phyloP scores from a whole-genome alignment of 2,113 vertebrate genomes.

The Tenebrosternarchus preto region DNA sequence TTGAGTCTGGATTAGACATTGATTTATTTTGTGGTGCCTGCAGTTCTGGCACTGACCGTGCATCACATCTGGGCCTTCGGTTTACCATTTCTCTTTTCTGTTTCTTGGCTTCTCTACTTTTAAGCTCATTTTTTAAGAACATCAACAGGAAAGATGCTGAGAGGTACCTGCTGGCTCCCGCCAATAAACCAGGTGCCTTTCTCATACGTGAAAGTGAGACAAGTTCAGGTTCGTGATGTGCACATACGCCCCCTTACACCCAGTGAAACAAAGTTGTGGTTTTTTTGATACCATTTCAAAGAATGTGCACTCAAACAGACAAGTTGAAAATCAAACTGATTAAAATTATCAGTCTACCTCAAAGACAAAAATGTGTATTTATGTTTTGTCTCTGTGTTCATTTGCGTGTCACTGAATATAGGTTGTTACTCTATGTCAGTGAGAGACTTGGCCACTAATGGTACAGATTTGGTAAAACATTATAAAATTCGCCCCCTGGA shows the following conservation, averaged over 20 bases:
- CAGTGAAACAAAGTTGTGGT: slow-evolving; percentile 61
- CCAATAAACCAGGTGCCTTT: slow-evolving; percentile 45
- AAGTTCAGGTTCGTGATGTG: slow-evolving; percentile 22
- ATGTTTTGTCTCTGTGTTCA: not conserved
- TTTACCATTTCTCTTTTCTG: too few relatives aligned
- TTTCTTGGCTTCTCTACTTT: not conserved
- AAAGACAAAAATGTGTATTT: not conserved
- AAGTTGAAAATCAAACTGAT: slow-evolving; percentile 65
- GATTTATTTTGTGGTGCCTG: not conserved
- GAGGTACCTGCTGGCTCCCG: slow-evolving; percentile 37
- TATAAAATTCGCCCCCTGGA: slow-evolving; percentile 94
- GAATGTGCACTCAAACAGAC: slow-evolving; percentile 40
- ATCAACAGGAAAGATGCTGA: slow-evolving; percentile 43
- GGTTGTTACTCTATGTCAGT: slow-evolving; percentile 91
- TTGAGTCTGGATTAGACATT: too few relatives aligned
- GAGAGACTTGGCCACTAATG: slow-evolving; percentile 77
- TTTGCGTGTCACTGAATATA: slow-evolving; percentile 52
- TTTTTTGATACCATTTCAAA: not conserved
- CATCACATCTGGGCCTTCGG: not conserved
- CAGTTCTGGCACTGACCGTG: not conserved
- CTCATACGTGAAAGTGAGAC: slow-evolving; percentile 46
- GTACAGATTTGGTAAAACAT: slow-evolving; percentile 86
- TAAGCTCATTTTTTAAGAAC: slow-evolving; percentile 43
- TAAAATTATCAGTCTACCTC: not conserved
- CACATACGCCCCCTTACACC: not conserved